Evolutionary conservation across 2,113 vertebrate species (phyloP), one percentile per base, ranked within the genome.

Genomic region (Cephalopholis sonnerati): DNA sequence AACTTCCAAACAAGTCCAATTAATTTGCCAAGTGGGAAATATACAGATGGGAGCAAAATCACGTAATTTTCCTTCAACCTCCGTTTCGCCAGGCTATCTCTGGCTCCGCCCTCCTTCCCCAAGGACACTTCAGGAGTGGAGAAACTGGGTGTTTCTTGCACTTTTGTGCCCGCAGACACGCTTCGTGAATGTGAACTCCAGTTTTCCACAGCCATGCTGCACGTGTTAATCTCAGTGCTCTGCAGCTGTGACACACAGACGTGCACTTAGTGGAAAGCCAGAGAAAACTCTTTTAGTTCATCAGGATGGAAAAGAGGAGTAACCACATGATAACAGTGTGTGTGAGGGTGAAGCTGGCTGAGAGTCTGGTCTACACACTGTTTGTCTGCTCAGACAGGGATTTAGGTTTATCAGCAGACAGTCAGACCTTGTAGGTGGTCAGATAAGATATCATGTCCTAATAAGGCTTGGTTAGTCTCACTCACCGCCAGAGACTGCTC

Each of bases 281-380:
- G 55, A 73, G 83, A 86, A 81, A 77, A 79, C 79, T 32, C 65
- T 82, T 89, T 90, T 77, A 84, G 79, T 75, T 83, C 83, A 84
- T 87, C 74, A 53, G 89, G 79, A 90, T 93, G 94, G 94, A 94
- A 94, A 94, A 94, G 86, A 78, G 58, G 55, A 87, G 88, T 90
- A 89, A 87, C 54, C 61, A 54, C 32, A n/a, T 75, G 91, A 94
- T 93, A 93, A 87, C 46, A 58, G 71, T 74, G 86, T 57, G 58
- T 71, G 55, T 65, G 65, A 25, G 36, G 25, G 44, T 53, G 65
- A 86, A 75, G 64, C 36, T 79, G 91, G 51, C 53, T 77, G 75
- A 79, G 70, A 81, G 71, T 77, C 81, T 87, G 74, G 59, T 77
- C 76, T 81, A 70, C 20, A 54, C 46, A 64, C 55, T 20, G 74